Percentiles rank a stretch among this genome's conserved stretches.
Conservation (phyloP, 2,797 vertebrate genomes). For the Acrossocheilus fasciatus region DNA sequence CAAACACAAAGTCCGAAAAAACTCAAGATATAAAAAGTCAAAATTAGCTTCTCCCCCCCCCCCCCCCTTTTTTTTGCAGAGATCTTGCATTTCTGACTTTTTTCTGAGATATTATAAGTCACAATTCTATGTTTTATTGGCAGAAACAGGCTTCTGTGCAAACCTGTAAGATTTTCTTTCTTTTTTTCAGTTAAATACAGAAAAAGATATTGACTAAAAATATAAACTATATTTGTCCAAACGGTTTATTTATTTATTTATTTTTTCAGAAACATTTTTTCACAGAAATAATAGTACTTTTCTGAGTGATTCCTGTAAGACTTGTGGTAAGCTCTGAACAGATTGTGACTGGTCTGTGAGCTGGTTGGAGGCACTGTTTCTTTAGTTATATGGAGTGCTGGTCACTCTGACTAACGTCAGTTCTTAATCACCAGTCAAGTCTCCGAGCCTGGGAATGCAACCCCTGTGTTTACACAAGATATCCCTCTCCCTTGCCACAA, state of each 20-base stretch:
- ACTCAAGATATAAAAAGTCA: too few species aligned
- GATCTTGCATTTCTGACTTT: not conserved
- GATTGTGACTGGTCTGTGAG: not conserved
- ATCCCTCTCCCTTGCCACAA: slow-evolving; percentile 65
- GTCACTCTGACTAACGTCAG: slow-evolving; percentile 62
- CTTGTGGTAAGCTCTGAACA: not conserved
- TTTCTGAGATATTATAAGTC: not conserved
- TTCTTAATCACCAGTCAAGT: slow-evolving; percentile 66
- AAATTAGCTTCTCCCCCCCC: too few species aligned
- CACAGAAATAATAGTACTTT: not conserved
- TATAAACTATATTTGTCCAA: not conserved
- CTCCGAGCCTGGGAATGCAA: slow-evolving; percentile 74
- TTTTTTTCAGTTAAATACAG: not conserved
- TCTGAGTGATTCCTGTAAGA: not conserved
- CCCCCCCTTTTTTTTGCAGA: not conserved
- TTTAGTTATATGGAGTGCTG: slow-evolving; percentile 27
- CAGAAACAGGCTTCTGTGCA: not conserved
- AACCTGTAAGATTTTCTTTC: not conserved
- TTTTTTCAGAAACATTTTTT: not conserved
- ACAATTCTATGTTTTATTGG: not conserved
- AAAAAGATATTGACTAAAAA: not conserved
- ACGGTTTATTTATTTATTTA: not conserved
- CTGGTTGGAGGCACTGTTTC: not conserved
- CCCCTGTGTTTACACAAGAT: slow-evolving; percentile 76
- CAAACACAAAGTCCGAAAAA: not conserved